Evolutionary conservation across 2,888 invertebrate species (phyloP).

Genomic region (Agriopis leucophaearia): DNA sequence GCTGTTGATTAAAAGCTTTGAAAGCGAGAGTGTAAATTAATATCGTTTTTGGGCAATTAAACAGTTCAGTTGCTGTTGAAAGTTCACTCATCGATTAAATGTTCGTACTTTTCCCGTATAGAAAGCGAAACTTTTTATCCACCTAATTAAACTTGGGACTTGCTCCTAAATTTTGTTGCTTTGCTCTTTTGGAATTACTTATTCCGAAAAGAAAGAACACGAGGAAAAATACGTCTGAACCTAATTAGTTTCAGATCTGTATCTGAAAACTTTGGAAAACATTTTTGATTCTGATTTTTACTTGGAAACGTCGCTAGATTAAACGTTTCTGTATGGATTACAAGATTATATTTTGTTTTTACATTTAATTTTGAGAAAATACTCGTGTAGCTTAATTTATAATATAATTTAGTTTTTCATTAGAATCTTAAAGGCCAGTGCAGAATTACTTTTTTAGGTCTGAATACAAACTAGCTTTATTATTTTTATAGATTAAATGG

Average conservation of each 20-base stretch:
- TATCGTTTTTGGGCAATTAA: constrained; percentile 42
- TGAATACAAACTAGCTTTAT: too few relatives aligned
- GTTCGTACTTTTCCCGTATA: constrained; percentile 38
- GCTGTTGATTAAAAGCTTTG: constrained; percentile 4
- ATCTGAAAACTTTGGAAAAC: constrained; percentile 47
- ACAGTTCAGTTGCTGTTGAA: constrained; percentile 39
- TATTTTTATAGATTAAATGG: too few relatives aligned
- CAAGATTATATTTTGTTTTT: background rate
- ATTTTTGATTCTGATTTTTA: background rate
- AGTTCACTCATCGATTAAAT: constrained; percentile 44
- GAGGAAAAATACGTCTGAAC: constrained; percentile 52
- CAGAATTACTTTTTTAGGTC: too few relatives aligned
- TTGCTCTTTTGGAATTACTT: constrained; percentile 50
- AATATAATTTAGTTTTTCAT: too few relatives aligned
- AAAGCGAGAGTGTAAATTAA: constrained; percentile 32
- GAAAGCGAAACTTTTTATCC: constrained; percentile 57
- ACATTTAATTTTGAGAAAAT: background rate
- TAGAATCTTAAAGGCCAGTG: too few relatives aligned
- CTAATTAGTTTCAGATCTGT: constrained; percentile 60
- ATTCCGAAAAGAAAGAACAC: constrained; percentile 43
- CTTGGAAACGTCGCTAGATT: background rate
- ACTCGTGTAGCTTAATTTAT: background rate
- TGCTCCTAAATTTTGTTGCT: constrained; percentile 58
- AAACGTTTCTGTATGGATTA: background rate
- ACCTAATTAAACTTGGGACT: constrained; percentile 68